Evolutionary conservation across 1,140 invertebrate genomes (phyloP).

Genomic region (Trichomalopsis sarcophagae): DNA sequence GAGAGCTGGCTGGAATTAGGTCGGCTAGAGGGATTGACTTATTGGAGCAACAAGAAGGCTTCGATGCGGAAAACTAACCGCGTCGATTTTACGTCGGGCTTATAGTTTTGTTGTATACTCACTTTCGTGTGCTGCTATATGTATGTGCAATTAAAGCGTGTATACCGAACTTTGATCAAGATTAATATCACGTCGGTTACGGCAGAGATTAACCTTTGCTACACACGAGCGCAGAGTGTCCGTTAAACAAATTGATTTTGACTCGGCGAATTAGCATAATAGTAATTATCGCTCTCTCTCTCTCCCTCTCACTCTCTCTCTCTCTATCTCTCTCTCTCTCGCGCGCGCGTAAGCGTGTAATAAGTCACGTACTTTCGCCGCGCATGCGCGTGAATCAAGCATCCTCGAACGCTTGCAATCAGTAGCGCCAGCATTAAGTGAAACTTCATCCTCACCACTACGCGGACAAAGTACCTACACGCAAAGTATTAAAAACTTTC

Average conservation of each 20-base stretch:
- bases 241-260: background rate
- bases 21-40: background rate
- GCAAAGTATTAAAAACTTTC: background rate
- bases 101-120: background rate
- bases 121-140: background rate
- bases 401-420: background rate
- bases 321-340: no score
- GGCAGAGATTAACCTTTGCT: no score
- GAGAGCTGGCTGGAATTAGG: background rate
- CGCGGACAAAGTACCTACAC: no score
- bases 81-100: background rate
- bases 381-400: background rate
- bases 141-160: no score
- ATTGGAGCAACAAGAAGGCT: background rate
- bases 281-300: background rate
- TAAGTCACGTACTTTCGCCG: background rate
- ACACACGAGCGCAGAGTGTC: background rate
- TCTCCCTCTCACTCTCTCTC: no score
- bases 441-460: background rate
- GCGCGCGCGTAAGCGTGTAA: background rate
- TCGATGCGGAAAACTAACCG: background rate
- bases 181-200: no score
- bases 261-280: background rate
- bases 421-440: background rate
- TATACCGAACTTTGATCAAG: no score